Base-by-base conservation (phyloP, 2,113 vertebrate genomes). In the Sprattus sprattus region DNA sequence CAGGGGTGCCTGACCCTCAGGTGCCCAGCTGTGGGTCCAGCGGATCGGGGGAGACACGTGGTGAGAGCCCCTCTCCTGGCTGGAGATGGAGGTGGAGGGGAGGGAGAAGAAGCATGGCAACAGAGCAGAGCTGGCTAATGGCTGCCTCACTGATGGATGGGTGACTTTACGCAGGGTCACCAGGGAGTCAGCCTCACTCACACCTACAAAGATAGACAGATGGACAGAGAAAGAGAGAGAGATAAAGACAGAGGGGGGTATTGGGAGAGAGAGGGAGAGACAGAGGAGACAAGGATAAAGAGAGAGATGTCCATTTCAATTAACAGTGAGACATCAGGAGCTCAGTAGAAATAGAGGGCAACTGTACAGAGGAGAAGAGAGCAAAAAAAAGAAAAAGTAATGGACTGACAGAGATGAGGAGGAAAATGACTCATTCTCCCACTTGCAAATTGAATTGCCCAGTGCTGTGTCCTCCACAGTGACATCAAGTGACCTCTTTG, bases 71-170 rank as follows among this genome's bases (percentile, higher is more conserved):
- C 86, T 91, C 3, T 92, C 60, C 22, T 67, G 60, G 60, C 60
- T n/a, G 22, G 60, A 25, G 60, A 10, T 67, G n/a, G 60, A 67
- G 22, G 25, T 6, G 60, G 60, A 67, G 60, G 60, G 91, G 32
- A 97, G 93, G 0, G 94, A 91, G 90, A 97, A 97, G 89, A 97
- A 91, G 90, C 98, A 99, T 46, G 97, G 97, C 18, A 99, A 94
- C n/a, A 95, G 91, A 18, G 93, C 96, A 15, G 94, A 91, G 89
- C 96, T 96, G 0, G 97, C 96, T 88, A 99, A 93, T 1, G 92
- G 92, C 7, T 94, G 95, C 0, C 91, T 92, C 0, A 97, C 80
- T 0, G 93, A 44, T 6, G 85, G 93, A 39, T 95, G 94, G 64
- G 94, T 96, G 86, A 96, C 93, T 91, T 95, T 93, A 32, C 94